Evolutionary conservation across 2,888 invertebrate genomes (phyloP), one percentile per base, ranked within the genome.

Genomic region (Eupithecia vulgata): DNA sequence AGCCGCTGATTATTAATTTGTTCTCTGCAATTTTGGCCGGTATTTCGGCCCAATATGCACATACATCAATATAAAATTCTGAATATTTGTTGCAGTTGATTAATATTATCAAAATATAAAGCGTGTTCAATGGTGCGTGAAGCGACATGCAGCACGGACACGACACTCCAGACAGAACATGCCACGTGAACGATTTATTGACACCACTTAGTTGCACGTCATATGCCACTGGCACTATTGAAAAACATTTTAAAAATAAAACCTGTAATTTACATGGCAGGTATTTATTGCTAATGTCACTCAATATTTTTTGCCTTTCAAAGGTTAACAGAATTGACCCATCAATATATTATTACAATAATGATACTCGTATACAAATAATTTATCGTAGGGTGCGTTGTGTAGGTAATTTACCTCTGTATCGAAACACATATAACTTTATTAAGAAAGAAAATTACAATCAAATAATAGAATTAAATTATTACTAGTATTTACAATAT

Each of bases 181-280:
- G 89, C 85, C 90, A 87, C 84, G 84, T 81, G 79, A 81, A 80
- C 83, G 83, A 90, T 91, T 91, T 90, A 90, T 89, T 81, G 88
- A 81, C 83, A 81, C 85, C 88, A 88, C 88, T 90, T 90, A 90
- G 84, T 87, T 83, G 87, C 88, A 90, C 89, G 91, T 90, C 88
- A 90, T 89, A 88, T 81, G 81, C 81, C 80, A 79, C 81, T 75
- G 81, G 45, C 59, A 70, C 74, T 72, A 75, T 69, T 70, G 40
- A 64, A 70, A 69, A 70, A 62, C 65, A 67, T 70, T 75, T 64
- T 34, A 57, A 69, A 75, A 59, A 57, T 57, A 59, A 71, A 65
- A 62, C 61, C 45, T 48, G 62, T 70, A 72, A 72, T 70, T 75
- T 75, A 40, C 70, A 72, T 72, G 61, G 59, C 75, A 72, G 67